Base-by-base conservation (phyloP, 2,888 invertebrate species). In the Gonocerus acuteangulatus region DNA sequence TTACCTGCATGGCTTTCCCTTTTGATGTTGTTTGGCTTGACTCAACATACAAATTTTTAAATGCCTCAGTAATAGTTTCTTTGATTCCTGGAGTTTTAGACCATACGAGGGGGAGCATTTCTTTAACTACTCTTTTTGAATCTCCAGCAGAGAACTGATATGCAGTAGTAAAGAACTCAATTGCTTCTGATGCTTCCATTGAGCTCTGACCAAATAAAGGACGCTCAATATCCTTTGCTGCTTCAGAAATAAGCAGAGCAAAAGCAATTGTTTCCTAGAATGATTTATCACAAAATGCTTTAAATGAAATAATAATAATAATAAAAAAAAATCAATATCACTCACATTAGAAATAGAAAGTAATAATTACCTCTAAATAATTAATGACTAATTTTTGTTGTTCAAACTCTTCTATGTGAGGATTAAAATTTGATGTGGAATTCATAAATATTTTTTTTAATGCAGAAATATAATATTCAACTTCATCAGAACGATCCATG, bases 151-250 rank as follows among this genome's bases (percentile, higher is more conserved):
- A 83, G 71, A 90, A 90, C 66, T 86, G 81, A 70, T 83, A 85
- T 0, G 89, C 88, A 0, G 86, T 82, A 0, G 89, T 87, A 68
- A 95, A 87, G 72, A 95, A 91, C 62, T 89, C 85, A 22, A 95
- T 87, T 0, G 95, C 88, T 73, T 95, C 95, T 58, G 86, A 81
- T 13, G 92, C 87, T 73, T 95, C 95, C 0, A 86, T 81, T 2
- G 85, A 80, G 64, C 82, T 82, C 67, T 82, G 82, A 0, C 87
- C 86, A 72, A 83, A 81, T 11, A 95, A 76, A 70, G 94, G 75
- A 18, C 84, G 80, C 67, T 84, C 83, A 62, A 91, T 82, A n/a
- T 85, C 74, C 0, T 82, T 80, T 60, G 87, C 74, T 6, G 80
- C 77, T 15, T 73, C 71, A 65, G 80, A 78, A 15, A 82, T 72